Base-by-base conservation (phyloP, 2,797 vertebrate genomes). In the Spizella passerina region DNA sequence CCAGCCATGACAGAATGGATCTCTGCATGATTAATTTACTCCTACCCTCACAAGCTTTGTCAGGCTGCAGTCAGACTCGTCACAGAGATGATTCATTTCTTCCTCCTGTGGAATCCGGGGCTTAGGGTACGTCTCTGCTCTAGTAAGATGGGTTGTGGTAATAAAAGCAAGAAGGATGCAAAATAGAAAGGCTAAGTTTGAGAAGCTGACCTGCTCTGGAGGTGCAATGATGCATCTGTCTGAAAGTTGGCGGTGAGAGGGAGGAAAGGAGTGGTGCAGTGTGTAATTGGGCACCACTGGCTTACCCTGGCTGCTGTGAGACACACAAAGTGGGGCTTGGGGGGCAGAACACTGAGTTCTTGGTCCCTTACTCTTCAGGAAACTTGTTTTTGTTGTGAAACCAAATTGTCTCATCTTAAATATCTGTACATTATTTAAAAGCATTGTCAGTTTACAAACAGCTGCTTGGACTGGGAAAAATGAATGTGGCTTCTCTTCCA, bases 21-120 rank as follows among this genome's bases (percentile, higher is more conserved):
- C 88, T 93, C 92, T 90, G 82, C 82, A 21, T 80, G 85, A 93
- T 91, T 91, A 90, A 91, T 81, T 91, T 90, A 46, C 49, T 94
- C 59, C 79, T 75, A 18, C 49, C 57, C n/a, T 81, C 10, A 2
- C 10, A 34, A 65, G 49, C 14, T 83, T 77, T 86, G 68, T 36
- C 47, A 4, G 59, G 39, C 64, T 87, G 64, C n/a, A 34, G 68
- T 89, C 52, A 47, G 46, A 10, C 39, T 91, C 1, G 0, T 66
- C 79, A 80, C 64, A 30, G 59, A 57, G 41, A 55, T 73, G 38
- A 60, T 70, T 85, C 1, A 8, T 86, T 92, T 73, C 49, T 91
- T 55, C 52, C 60, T 73, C 66, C 60, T 82, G 24, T 63, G 7
- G 36, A 80, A 78, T 83, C n/a, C 69, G 50, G 30, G n/a, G 10